Evolutionary conservation across 2,113 vertebrate species (phyloP).

Genomic region (Amphiprion percula): DNA sequence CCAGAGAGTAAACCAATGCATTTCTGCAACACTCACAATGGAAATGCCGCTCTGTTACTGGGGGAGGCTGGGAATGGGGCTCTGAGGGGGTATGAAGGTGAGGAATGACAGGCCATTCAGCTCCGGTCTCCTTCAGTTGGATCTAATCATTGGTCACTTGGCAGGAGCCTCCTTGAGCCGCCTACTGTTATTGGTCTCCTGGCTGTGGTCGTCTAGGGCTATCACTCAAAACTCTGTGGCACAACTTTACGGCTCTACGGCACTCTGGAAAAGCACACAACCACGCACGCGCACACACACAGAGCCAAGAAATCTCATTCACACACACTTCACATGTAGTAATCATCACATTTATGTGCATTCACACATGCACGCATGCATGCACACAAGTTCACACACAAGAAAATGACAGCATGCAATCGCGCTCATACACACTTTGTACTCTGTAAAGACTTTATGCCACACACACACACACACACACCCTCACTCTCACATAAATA

Average conservation of each 20-base stretch:
- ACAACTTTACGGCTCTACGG: constrained; percentile 49
- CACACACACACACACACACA: neutral
- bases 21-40: constrained; percentile 36
- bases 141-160: constrained; percentile 77
- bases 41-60: constrained; percentile 42
- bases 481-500: constrained; percentile 32
- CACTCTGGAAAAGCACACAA: constrained; percentile 8
- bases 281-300: neutral
- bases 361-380: constrained; percentile 18
- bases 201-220: constrained; percentile 46
- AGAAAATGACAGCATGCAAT: neutral
- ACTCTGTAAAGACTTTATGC: constrained; percentile 25
- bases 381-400: constrained; percentile 4
- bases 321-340: constrained; percentile 41
- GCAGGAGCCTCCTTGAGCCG: constrained; percentile 67
- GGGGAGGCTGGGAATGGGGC: constrained; percentile 49
- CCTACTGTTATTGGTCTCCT: constrained; percentile 72
- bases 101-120: constrained; percentile 54
- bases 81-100: constrained; percentile 62
- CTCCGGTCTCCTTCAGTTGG: constrained; percentile 57
- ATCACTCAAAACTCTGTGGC: constrained; percentile 67
- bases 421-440: constrained; percentile 20
- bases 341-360: neutral
- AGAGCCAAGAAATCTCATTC: constrained; percentile 35
- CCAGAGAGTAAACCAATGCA: constrained; percentile 29